phyloP scores from a whole-genome alignment of 1,140 invertebrate species.

The Drosophila subpulchrella region DNA sequence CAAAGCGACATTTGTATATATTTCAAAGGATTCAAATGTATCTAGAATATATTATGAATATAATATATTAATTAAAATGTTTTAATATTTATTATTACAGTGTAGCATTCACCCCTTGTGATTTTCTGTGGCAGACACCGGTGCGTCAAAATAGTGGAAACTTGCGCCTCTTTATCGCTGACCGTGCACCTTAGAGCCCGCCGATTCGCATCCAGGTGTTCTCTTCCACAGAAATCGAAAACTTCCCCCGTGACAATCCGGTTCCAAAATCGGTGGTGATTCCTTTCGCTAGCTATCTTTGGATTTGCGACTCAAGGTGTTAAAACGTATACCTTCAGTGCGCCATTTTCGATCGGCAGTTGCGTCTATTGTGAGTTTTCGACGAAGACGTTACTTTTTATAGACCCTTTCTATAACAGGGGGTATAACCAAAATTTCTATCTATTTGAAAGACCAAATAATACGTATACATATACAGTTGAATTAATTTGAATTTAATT shows the following conservation, averaged over 20 bases:
- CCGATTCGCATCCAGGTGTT: constrained; percentile 65
- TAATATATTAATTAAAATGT: not conserved
- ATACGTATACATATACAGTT: too few relatives aligned
- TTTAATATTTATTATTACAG: not conserved
- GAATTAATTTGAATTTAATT: too few relatives aligned
- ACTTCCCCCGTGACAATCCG: constrained; percentile 66
- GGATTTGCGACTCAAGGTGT: constrained; percentile 57
- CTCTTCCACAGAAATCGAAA: constrained; percentile 63
- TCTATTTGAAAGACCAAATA: not conserved
- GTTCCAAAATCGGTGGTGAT: constrained; percentile 34
- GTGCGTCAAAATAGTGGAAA: constrained; percentile 73
- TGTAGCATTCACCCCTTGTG: constrained; percentile 12
- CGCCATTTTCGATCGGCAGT: constrained; percentile 34
- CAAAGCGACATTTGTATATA: not conserved
- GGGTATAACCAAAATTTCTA: not conserved
- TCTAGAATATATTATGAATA: too few relatives aligned
- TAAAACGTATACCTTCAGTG: constrained; percentile 31
- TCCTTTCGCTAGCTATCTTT: constrained; percentile 4
- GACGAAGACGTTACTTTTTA: constrained; percentile 14
- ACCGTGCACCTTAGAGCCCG: constrained; percentile 63
- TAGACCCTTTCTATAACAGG: not conserved
- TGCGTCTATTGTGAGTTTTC: constrained; percentile 18
- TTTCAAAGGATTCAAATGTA: too few relatives aligned
- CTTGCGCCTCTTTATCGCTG: constrained; percentile 50
- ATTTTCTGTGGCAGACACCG: constrained; percentile 59